Base-by-base conservation (phyloP, 1,140 invertebrate species). In the Penaeus indicus region DNA sequence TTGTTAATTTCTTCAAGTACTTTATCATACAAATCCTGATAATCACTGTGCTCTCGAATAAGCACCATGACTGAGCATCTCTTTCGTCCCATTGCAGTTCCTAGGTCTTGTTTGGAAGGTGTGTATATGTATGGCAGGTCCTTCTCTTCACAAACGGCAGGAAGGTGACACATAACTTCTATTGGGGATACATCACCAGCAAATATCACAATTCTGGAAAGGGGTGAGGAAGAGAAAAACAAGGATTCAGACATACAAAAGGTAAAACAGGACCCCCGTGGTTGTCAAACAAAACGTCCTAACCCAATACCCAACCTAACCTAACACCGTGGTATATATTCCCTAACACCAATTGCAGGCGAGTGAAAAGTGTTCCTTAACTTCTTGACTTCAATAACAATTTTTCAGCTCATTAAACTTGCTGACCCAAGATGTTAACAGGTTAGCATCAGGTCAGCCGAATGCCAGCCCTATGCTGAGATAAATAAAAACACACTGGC, bases 81-180 rank as follows among this genome's bases (percentile, higher is more conserved):
- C 93, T 96, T 97, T 0, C 97, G 96, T 7, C 98, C 98, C 95
- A 98, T 95, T 0, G 98, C 97, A 63, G 94, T 93, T 13, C 98
- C 98, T n/a, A 99, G 94, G 92, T 98, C 98, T 92, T 96, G 94
- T 82, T 96, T 95, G 32, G 97, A 98, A 13, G 98, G 98, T 11
- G 96, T 96, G 92, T 97, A 99, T 90, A 96, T 96, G 92, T 99
- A 99, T 0, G 98, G 97, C 89, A 98, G 95, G 72, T 95, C 94
- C 92, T 96, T 96, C 69, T 98, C 97, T 93, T 99, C 98, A 92
- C 98, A 99, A 0, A 99, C 95, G 3, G 95, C 95, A 3, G 98
- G 98, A 92, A 99, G 94, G 92, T 99, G 98, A 91, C 96, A 97
- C 95, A 99, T 98, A 22, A 99, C 97, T 92, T 99, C 98, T 61